Percentiles rank a stretch among this genome's conserved stretches.
Evolutionary conservation across 2,113 vertebrate species (phyloP).

Genomic region (Lipophrys pholis): DNA sequence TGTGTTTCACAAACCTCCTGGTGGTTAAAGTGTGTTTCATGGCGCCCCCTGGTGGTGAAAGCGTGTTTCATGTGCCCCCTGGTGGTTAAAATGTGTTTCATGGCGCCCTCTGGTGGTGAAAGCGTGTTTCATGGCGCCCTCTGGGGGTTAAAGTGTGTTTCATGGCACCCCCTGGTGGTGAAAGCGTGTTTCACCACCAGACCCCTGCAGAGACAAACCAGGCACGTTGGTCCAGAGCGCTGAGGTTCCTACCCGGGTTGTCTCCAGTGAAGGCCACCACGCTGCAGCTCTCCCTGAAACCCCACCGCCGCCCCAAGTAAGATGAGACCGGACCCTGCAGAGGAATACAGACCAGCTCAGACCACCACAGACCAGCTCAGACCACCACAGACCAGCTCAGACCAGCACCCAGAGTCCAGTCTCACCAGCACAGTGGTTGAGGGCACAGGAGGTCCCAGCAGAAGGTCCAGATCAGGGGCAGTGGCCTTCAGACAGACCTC

Average conservation of each 20-base stretch:
- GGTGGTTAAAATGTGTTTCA: no score
- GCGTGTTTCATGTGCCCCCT: no score
- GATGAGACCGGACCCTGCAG: conserved; percentile 87
- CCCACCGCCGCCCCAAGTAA: conserved; percentile 86
- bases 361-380: neutral
- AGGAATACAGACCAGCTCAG: neutral
- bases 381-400: neutral
- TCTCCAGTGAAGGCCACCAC: conserved; percentile 95
- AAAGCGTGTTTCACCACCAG: no score
- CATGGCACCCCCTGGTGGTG: no score
- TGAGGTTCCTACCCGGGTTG: conserved; percentile 88
- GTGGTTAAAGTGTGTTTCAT: no score
- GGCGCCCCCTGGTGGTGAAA: no score
- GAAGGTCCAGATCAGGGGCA: conserved; percentile 84
- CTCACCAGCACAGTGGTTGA: conserved; percentile 88
- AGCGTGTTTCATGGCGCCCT: no score
- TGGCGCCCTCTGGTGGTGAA: no score
- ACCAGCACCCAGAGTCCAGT: conserved; percentile 10
- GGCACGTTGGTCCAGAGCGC: no score
- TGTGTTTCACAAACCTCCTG: no score
- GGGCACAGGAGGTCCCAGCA: conserved; percentile 81
- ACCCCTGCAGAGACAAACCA: no score
- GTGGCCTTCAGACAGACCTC: conserved; percentile 85
- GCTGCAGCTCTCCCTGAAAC: conserved; percentile 87
- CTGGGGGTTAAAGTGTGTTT: no score